Conservation (phyloP, 1,140 invertebrate genomes). For the Drosophila busckii region DNA sequence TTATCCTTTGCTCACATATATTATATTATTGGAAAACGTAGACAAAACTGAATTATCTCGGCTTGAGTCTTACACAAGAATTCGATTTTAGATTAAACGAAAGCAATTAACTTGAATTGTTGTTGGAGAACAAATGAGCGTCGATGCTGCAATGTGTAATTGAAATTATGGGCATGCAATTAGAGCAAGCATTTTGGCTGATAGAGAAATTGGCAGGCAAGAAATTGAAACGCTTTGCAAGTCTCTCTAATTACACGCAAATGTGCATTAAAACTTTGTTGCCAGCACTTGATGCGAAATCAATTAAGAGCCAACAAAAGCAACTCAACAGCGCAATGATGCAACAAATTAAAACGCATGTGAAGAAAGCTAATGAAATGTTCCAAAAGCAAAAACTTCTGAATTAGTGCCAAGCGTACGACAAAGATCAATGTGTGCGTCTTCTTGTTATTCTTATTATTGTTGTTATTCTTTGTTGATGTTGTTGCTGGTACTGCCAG, state of each 20-base stretch:
- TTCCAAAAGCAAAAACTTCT: slow-evolving; percentile 37
- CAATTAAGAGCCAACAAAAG: slow-evolving; percentile 46
- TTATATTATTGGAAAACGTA: too few relatives aligned
- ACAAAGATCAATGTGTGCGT: not conserved
- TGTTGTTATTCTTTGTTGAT: too few relatives aligned
- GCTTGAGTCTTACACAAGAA: too few relatives aligned
- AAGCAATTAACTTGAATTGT: too few relatives aligned
- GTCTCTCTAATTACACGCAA: slow-evolving; percentile 50
- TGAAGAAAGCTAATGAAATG: slow-evolving; percentile 57
- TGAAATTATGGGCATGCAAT: too few relatives aligned
- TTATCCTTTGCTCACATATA: too few relatives aligned
- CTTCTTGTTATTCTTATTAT: slow-evolving; percentile 9
- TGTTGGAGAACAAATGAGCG: too few relatives aligned
- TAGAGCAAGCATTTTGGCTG: not conserved
- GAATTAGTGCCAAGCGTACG: slow-evolving; percentile 3
- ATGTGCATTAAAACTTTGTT: slow-evolving; percentile 61
- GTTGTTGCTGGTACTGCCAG: too few relatives aligned
- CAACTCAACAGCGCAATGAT: slow-evolving; percentile 59
- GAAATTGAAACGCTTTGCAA: slow-evolving; percentile 14
- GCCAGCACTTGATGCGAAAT: slow-evolving; percentile 50
- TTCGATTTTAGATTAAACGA: too few relatives aligned
- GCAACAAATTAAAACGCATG: slow-evolving; percentile 68
- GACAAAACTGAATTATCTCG: too few relatives aligned
- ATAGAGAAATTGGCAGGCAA: not conserved
- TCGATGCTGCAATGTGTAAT: too few relatives aligned